Percentiles rank a stretch among this genome's conserved stretches.
Conservation (phyloP, 2,888 invertebrate genomes). For the Stenichneumon culpator region DNA sequence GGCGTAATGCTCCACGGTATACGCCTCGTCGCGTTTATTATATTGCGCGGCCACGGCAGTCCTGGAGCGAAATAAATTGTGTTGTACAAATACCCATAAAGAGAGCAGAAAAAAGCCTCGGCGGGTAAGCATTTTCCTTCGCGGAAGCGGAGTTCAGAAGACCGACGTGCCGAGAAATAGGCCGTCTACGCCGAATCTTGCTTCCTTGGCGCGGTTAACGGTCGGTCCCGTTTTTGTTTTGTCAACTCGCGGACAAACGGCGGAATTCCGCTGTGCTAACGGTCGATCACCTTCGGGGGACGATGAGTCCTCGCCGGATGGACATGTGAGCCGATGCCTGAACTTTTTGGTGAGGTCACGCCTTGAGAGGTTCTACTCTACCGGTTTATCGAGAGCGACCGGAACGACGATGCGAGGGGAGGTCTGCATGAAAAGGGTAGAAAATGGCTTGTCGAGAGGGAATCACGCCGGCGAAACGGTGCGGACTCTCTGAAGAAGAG, state of each 20-base stretch:
- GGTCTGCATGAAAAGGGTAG: neutral
- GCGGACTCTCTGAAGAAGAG: conserved; percentile 43
- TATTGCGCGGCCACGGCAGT: conserved; percentile 47
- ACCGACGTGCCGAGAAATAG: neutral
- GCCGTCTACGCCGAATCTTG: neutral
- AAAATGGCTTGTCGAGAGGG: conserved; percentile 65
- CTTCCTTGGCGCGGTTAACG: neutral
- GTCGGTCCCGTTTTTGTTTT: neutral
- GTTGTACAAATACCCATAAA: conserved; percentile 72
- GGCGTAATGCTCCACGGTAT: conserved; percentile 46
- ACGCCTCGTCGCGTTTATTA: conserved; percentile 58
- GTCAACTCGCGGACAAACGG: neutral
- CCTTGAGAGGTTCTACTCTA: neutral
- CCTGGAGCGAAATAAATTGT: conserved; percentile 70
- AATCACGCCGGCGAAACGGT: conserved; percentile 52
- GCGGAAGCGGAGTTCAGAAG: neutral
- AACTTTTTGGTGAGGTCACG: neutral
- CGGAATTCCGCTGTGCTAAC: neutral
- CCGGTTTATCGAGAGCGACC: conserved; percentile 18
- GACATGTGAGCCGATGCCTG: neutral
- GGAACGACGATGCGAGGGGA: neutral
- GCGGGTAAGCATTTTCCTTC: conserved; percentile 6
- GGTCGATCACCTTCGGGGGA: neutral
- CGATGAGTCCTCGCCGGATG: neutral
- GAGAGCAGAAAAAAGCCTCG: conserved; percentile 31